Percentiles rank a stretch among this genome's conserved stretches.
These are phyloP conservation scores for Chloroclystis v-ata DNA, from an alignment of 2,888 invertebrate genomes.

Conservation along the genomic window DNA sequence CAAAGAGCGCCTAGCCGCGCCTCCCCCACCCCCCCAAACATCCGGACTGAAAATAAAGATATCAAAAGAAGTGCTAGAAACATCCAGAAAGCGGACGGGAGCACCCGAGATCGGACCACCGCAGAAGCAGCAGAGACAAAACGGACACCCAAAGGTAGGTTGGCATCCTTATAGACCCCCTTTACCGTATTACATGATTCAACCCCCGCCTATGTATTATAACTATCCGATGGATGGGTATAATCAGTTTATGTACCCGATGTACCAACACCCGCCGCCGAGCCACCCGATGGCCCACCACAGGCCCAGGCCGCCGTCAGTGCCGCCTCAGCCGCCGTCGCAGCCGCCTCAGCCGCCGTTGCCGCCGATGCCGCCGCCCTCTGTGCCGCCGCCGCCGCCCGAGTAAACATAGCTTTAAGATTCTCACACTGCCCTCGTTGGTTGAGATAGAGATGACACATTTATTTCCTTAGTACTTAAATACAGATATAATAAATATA, in stretches of 20 bases:
- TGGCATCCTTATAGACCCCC: conserved; percentile 56
- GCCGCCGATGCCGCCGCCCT: conserved; percentile 80
- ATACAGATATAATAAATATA: no score
- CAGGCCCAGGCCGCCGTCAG: conserved; percentile 28
- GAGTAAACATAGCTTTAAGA: conserved; percentile 29
- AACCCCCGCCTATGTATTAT: conserved; percentile 54
- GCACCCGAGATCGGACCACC: conserved; percentile 47
- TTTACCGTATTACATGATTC: conserved; percentile 62
- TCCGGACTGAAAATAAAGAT: conserved; percentile 87
- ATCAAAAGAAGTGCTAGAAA: conserved; percentile 84
- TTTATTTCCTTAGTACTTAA: no score
- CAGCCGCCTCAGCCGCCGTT: conserved; percentile 77
- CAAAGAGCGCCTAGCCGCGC: conserved; percentile 83
- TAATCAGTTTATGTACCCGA: conserved; percentile 17
- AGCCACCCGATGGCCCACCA: conserved; percentile 22
- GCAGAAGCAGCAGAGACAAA: conserved; percentile 58
- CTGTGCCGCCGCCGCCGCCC: conserved; percentile 81
- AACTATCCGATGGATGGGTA: conserved; percentile 66
- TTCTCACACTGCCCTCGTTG: background rate
- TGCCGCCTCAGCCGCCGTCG: conserved; percentile 31
- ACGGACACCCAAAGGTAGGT: conserved; percentile 70
- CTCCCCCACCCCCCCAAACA: conserved; percentile 60
- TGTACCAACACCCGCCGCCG: conserved; percentile 41
- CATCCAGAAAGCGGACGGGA: conserved; percentile 53
- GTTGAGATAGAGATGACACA: no score